A percentile compares a stretch with the other conserved stretches of the same genome.
phyloP scores from a whole-genome alignment of 2,113 vertebrate genomes.

The Dermatemys mawii region DNA sequence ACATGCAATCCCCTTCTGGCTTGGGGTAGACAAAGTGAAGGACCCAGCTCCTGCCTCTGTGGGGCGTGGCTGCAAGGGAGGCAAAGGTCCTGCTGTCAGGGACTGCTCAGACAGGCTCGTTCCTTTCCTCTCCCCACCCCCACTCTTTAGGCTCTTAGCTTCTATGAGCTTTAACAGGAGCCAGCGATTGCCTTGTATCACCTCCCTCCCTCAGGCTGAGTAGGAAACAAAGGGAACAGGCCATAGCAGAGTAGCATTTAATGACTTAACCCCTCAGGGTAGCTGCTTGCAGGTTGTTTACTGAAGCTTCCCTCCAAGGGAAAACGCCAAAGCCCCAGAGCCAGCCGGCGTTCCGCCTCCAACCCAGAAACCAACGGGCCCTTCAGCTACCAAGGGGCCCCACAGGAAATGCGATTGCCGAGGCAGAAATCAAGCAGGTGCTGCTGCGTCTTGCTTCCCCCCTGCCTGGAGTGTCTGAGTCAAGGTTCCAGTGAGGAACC shows the following conservation, averaged over 20 bases:
- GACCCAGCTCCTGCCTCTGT: background rate
- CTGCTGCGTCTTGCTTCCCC: background rate
- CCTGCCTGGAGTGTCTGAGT: background rate
- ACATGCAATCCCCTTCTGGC: background rate
- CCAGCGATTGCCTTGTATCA: rapidly evolving
- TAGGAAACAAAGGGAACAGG: background rate
- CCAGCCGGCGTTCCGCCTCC: background rate
- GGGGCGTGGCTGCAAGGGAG: background rate
- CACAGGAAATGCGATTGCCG: rapidly evolving
- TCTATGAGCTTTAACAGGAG: background rate
- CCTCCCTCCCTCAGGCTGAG: background rate
- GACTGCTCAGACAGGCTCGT: too few relatives aligned
- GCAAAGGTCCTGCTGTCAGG: background rate
- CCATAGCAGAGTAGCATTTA: background rate
- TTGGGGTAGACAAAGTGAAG: background rate
- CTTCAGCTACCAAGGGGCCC: background rate
- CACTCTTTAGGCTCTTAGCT: background rate
- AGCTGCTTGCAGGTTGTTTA: background rate
- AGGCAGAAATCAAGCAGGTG: background rate
- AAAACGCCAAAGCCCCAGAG: background rate
- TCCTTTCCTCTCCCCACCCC: background rate
- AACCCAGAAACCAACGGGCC: background rate
- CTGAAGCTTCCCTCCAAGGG: background rate
- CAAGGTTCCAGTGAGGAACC: background rate
- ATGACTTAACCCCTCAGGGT: background rate